phyloP scores from a whole-genome alignment of 2,888 invertebrate genomes.

The Allygus modestus region DNA sequence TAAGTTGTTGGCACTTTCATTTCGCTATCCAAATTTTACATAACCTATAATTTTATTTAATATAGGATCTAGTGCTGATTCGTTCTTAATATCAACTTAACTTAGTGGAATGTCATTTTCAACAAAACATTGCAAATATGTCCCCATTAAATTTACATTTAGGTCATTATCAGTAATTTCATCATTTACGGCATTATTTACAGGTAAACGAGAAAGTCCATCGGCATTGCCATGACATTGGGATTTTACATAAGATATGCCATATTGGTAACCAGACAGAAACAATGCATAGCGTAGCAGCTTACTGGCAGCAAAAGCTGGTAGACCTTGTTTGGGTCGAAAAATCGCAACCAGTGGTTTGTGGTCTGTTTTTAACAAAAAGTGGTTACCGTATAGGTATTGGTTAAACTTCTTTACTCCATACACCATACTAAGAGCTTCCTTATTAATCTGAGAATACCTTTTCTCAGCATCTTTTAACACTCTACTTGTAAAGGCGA shows the following conservation, averaged over 20 bases:
- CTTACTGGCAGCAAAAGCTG: slow-evolving; percentile 50
- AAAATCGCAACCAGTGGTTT: slow-evolving; percentile 9
- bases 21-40: slow-evolving; percentile 25
- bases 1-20: background rate
- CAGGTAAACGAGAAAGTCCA: slow-evolving; percentile 33
- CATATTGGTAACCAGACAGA: slow-evolving; percentile 40
- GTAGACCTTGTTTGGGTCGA: slow-evolving; percentile 43
- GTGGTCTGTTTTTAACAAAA: background rate
- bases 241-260: slow-evolving; percentile 42
- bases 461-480: background rate
- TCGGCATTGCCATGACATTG: too few relatives aligned
- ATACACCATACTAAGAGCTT: too few relatives aligned
- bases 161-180: background rate
- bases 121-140: slow-evolving; percentile 41
- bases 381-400: too few relatives aligned
- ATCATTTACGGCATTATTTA: background rate
- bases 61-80: too few relatives aligned
- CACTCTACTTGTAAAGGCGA: slow-evolving; percentile 1
- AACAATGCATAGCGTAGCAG: slow-evolving; percentile 54
- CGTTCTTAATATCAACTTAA: too few relatives aligned
- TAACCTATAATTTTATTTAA: too few relatives aligned
- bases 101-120: slow-evolving; percentile 2
- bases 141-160: background rate
- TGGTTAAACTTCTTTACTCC: background rate
- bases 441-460: background rate